Evolutionary conservation across 2,888 invertebrate genomes (phyloP), one percentile per base, ranked within the genome.

Genomic region (Tenthredo mesomela): DNA sequence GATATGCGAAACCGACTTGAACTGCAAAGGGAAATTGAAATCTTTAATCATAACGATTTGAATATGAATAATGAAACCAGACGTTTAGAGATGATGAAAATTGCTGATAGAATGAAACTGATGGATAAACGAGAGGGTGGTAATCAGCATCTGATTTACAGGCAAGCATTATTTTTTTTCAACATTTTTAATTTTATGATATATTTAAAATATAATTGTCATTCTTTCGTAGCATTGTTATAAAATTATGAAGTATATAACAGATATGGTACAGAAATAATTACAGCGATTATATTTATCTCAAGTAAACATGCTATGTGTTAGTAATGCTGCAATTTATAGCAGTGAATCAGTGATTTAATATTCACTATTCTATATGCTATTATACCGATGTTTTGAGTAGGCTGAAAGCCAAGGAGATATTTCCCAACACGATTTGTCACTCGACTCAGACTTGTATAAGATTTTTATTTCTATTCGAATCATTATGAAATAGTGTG

Each of bases 1-100:
- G 92, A 92, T 70, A 92, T 92, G 92, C 89, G 88, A 65, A 92
- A 92, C 85, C 88, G 89, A n/a, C 61, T 93, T 61, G 91, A 90
- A 84, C 85, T 92, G 10, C 86, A 89, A 4, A 89, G 90, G 10
- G 92, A 92, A 77, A 91, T 89, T 58, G 88, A 91, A 84, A 80
- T 93, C 21, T 90, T 90, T 75, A 88, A 90, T 21, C 89, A 89
- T 21, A 87, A 88, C 6, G 89, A 90, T 85, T 86, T 92, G 10
- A 70, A 88, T 0, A 84, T 92, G 43, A 89, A 91, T 85, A 89
- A 91, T 3, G 87, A 89, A 0, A 83, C 86, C 2, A 91, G 89
- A 78, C 85, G 86, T n/a, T 33, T 85, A 6, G 92, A 89, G 6
- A 50, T 91, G 80, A 75, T 86, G 0, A 89, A 88, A 7, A 91